phyloP scores from a whole-genome alignment of 2,797 vertebrate species.

The Helarctos malayanus region DNA sequence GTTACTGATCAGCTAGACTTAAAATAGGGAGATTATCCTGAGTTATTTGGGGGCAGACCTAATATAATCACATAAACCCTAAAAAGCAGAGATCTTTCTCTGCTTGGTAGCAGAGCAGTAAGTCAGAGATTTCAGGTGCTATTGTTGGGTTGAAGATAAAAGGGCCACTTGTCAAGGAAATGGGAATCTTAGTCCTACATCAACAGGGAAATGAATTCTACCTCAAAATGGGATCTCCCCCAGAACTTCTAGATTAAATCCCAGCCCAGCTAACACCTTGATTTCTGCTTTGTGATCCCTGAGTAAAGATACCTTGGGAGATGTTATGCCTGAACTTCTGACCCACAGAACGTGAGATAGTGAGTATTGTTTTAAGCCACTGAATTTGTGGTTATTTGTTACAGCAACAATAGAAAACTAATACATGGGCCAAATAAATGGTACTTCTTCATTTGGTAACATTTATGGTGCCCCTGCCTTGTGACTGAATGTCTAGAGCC shows the following conservation, averaged over 20 bases:
- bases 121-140: neutral
- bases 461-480: conserved; percentile 25
- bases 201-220: neutral
- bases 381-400: conserved; percentile 42
- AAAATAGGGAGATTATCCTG: neutral
- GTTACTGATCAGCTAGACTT: conserved; percentile 4
- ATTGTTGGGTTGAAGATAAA: conserved; percentile 24
- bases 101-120: neutral
- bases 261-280: neutral
- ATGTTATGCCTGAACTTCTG: neutral
- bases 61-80: neutral
- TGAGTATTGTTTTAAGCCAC: neutral
- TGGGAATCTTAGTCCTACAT: neutral
- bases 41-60: neutral
- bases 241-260: neutral
- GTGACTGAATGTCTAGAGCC: neutral
- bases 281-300: neutral
- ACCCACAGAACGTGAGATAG: neutral
- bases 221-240: neutral
- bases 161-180: neutral
- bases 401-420: conserved; percentile 23
- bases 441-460: conserved; percentile 34
- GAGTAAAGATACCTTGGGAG: neutral
- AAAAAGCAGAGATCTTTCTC: conserved; percentile 34
- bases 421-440: neutral